Conservation (phyloP, 2,797 vertebrate genomes). For the Syndactyla subalaris region DNA sequence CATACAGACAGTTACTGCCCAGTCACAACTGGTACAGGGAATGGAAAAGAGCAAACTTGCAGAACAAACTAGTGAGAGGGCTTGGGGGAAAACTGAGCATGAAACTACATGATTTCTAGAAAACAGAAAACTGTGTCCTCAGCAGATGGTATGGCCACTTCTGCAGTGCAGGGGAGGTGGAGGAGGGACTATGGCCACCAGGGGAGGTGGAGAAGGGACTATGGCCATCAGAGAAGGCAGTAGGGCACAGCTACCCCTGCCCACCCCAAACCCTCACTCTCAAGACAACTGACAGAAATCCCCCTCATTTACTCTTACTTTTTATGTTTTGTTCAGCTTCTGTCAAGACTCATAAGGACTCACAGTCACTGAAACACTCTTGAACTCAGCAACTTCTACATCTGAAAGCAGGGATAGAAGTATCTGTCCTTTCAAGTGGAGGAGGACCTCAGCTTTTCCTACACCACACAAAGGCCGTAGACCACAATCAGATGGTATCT, state of each 20-base stretch:
- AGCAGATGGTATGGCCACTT: too few relatives aligned
- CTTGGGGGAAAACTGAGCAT: not conserved
- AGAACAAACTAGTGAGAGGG: not conserved
- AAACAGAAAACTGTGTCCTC: not conserved
- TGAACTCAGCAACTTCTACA: not conserved
- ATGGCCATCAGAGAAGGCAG: not conserved
- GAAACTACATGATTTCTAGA: not conserved
- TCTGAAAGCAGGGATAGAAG: not conserved
- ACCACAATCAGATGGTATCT: not conserved
- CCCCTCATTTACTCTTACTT: not conserved
- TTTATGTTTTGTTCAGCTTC: not conserved
- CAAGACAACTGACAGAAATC: accelerated
- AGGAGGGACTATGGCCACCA: not conserved
- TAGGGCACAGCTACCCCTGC: not conserved
- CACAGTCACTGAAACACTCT: not conserved
- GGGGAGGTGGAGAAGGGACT: not conserved
- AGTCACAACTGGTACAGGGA: not conserved
- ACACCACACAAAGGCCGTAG: not conserved
- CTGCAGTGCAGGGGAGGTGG: not conserved
- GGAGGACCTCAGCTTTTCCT: not conserved
- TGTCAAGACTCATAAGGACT: not conserved
- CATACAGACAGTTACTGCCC: too few relatives aligned
- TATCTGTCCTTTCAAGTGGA: not conserved
- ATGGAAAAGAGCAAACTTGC: not conserved
- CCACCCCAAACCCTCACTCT: not conserved